Evolutionary conservation across 2,888 invertebrate species (phyloP).

Genomic region (Eilema caniola): DNA sequence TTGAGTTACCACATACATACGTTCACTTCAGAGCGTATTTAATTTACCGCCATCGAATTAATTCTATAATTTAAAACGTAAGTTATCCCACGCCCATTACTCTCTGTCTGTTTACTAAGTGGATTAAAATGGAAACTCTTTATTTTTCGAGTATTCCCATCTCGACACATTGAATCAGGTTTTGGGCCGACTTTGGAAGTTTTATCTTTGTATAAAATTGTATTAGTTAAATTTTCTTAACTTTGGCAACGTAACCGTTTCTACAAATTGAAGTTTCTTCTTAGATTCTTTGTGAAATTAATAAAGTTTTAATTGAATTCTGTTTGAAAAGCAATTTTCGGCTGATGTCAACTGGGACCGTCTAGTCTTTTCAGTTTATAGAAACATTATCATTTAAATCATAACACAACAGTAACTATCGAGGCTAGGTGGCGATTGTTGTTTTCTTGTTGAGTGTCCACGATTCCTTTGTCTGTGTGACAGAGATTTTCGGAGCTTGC

Average conservation of each 20-base stretch:
- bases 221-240: slow-evolving; percentile 77
- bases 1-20: slow-evolving; percentile 57
- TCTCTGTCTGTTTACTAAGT: slow-evolving; percentile 40
- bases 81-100: slow-evolving; percentile 30
- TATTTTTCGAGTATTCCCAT: slow-evolving; percentile 38
- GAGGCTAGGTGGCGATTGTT: slow-evolving; percentile 23
- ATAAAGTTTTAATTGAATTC: slow-evolving; percentile 86
- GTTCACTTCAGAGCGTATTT: slow-evolving; percentile 21
- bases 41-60: slow-evolving; percentile 25
- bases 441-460: slow-evolving; percentile 55
- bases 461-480: slow-evolving; percentile 65
- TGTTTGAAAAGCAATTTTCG: slow-evolving; percentile 74
- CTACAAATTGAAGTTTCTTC: slow-evolving; percentile 73
- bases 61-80: slow-evolving; percentile 37
- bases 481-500: slow-evolving; percentile 61
- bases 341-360: slow-evolving; percentile 63
- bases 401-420: slow-evolving; percentile 28
- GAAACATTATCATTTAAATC: slow-evolving; percentile 42
- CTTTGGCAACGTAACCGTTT: slow-evolving; percentile 75
- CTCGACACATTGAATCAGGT: slow-evolving; percentile 36
- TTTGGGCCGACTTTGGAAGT: slow-evolving; percentile 57
- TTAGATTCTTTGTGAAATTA: slow-evolving; percentile 80
- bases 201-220: slow-evolving; percentile 78
- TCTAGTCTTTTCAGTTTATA: slow-evolving; percentile 49
- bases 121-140: slow-evolving; percentile 43